These are phyloP conservation scores for Araneus ventricosus DNA, from an alignment of 1,140 invertebrate species.

Conservation along the genomic window DNA sequence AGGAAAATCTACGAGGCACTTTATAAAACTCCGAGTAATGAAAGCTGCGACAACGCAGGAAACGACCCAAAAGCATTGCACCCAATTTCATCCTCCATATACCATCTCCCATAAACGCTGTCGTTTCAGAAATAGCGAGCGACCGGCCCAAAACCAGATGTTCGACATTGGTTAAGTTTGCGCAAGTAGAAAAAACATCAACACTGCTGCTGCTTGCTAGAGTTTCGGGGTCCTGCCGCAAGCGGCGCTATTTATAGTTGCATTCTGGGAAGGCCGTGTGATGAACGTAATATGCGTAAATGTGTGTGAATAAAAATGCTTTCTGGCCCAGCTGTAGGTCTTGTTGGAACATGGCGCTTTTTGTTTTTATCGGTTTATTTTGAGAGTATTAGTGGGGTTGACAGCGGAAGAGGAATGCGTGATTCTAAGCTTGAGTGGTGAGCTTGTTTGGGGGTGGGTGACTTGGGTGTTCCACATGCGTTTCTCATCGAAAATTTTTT, in stretches of 20 bases:
- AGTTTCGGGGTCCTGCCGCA: not conserved
- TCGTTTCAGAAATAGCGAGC: conserved; percentile 12
- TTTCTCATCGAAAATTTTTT: no score
- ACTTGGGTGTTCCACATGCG: not conserved
- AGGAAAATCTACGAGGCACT: not conserved
- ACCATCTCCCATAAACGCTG: conserved; percentile 11
- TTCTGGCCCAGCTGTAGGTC: not conserved
- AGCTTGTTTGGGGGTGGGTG: not conserved
- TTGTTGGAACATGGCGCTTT: not conserved
- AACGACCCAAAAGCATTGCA: not conserved
- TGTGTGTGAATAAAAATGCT: conserved; percentile 3
- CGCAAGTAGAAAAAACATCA: conserved; percentile 10
- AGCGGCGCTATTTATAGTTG: conserved; percentile 14
- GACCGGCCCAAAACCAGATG: not conserved
- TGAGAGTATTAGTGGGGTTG: conserved; percentile 9
- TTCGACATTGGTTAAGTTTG: not conserved
- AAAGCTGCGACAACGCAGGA: not conserved
- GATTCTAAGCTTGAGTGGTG: not conserved
- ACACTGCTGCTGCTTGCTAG: not conserved
- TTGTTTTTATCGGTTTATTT: not conserved
- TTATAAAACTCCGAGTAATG: not conserved
- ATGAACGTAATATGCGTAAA: conserved; percentile 13
- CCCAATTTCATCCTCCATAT: conserved; percentile 25
- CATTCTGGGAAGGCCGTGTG: not conserved
- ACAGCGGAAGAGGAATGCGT: not conserved